phyloP scores from a whole-genome alignment of 2,797 vertebrate species.

The Schizopygopsis malacanthus region DNA sequence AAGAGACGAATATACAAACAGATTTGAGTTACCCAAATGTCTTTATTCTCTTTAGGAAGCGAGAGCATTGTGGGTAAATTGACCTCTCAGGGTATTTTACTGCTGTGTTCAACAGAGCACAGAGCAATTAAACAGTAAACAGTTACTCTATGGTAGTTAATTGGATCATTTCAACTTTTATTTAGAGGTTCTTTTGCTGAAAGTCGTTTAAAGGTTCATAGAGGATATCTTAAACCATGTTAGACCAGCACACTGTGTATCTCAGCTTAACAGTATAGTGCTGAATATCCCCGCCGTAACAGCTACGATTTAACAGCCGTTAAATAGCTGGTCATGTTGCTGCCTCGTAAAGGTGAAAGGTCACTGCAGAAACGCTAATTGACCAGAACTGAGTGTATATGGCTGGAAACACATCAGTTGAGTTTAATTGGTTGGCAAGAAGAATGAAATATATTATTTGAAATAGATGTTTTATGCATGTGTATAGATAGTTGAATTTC shows the following conservation, averaged over 20 bases:
- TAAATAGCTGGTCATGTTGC: constrained; percentile 9
- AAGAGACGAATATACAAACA: constrained; percentile 11
- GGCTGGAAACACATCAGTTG: not conserved
- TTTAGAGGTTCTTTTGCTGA: constrained; percentile 4
- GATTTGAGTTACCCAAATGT: not conserved
- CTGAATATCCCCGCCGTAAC: not conserved
- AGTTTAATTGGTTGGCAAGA: constrained; percentile 4
- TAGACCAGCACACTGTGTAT: not conserved
- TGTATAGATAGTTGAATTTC: not conserved
- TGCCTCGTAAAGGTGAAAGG: constrained; percentile 28
- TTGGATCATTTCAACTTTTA: constrained; percentile 23
- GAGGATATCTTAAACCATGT: not conserved
- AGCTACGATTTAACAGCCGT: not conserved
- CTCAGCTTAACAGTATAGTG: not conserved
- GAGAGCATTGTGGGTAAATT: constrained; percentile 15
- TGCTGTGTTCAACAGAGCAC: not conserved
- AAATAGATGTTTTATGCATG: not conserved
- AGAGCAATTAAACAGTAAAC: constrained; percentile 29
- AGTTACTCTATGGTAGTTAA: constrained; percentile 16
- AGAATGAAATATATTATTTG: not conserved
- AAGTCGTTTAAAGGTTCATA: constrained; percentile 28
- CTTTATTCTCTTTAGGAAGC: not conserved
- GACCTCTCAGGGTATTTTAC: not conserved
- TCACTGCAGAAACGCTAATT: constrained; percentile 7
- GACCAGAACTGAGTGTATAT: not conserved